Percentiles rank a stretch among this genome's conserved stretches.
These are phyloP conservation scores for Chelonoidis abingdonii DNA, from an alignment of 2,113 vertebrate species.

Conservation along the genomic window DNA sequence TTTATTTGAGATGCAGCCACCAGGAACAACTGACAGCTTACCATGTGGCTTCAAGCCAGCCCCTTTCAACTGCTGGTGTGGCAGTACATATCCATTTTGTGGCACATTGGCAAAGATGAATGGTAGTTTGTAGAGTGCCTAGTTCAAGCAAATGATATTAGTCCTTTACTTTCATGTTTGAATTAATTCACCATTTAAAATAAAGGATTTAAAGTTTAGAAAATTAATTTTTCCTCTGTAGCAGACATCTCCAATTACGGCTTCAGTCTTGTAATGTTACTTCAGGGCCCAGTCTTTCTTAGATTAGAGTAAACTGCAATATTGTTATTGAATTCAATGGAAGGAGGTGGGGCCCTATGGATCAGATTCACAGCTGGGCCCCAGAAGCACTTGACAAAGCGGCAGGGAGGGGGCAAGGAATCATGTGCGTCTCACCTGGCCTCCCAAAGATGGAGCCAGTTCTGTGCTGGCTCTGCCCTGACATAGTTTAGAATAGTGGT, in stretches of 20 bases:
- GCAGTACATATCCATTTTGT: accelerated
- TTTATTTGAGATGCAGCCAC: background rate
- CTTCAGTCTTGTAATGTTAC: background rate
- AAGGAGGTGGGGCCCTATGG: background rate
- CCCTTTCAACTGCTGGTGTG: background rate
- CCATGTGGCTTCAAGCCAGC: accelerated
- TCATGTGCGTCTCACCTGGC: background rate
- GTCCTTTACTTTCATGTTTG: background rate
- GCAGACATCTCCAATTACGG: accelerated
- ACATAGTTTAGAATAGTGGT: background rate
- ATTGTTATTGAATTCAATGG: background rate
- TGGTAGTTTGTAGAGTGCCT: background rate
- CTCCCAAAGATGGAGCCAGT: background rate
- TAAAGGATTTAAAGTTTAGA: background rate
- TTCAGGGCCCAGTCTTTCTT: background rate
- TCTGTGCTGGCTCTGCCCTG: background rate
- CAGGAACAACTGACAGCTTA: too few species aligned
- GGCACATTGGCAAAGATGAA: accelerated
- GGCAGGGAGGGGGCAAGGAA: background rate
- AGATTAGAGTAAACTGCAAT: background rate
- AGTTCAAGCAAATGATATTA: background rate
- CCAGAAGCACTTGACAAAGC: background rate
- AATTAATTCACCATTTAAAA: background rate
- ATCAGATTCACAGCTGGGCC: background rate
- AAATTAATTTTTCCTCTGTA: background rate